Conservation (phyloP, 2,888 invertebrate species). For the Tuberolachnus salignus region DNA sequence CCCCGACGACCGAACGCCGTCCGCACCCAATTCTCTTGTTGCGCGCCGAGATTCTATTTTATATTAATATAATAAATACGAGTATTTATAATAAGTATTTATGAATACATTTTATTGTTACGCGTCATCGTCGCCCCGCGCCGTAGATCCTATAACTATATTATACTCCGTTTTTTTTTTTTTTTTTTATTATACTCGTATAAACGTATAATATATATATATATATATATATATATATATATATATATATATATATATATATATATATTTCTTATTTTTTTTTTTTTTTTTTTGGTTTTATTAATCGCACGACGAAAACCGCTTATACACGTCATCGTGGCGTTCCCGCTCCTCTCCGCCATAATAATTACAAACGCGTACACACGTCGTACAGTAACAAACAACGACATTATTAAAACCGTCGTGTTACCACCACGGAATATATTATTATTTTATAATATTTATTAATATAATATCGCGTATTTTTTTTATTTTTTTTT, state of each 20-base stretch:
- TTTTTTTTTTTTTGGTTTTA: background rate
- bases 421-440: too few relatives aligned
- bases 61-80: too few relatives aligned
- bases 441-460: too few relatives aligned
- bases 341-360: background rate
- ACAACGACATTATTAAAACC: background rate
- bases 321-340: background rate
- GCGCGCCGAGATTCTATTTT: background rate
- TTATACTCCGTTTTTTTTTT: background rate
- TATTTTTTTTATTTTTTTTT: too few relatives aligned
- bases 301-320: too few relatives aligned
- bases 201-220: too few relatives aligned
- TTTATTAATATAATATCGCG: too few relatives aligned
- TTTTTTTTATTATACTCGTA: constrained; percentile 1
- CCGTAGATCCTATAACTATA: too few relatives aligned
- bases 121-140: background rate
- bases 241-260: too few relatives aligned
- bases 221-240: too few relatives aligned
- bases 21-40: constrained; percentile 31
- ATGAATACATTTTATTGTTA: background rate
- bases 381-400: background rate
- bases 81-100: too few relatives aligned
- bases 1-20: background rate
- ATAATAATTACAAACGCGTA: too few relatives aligned
- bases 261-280: background rate